These are phyloP conservation scores for Beaufortia kweichowensis DNA, from an alignment of 2,113 vertebrate genomes.

Conservation along the genomic window DNA sequence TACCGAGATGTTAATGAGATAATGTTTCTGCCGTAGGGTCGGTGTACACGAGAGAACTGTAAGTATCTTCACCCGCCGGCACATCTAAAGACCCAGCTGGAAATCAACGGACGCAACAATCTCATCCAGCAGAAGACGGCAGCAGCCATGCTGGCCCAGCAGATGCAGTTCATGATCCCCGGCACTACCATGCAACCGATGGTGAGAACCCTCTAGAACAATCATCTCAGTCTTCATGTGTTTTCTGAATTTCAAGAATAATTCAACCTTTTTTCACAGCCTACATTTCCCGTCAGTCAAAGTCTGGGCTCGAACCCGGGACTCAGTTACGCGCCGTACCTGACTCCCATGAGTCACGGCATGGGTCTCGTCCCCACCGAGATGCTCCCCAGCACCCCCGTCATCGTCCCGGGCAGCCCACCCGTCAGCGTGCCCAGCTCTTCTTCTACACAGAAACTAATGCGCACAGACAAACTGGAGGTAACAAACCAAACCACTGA, in stretches of 20 bases:
- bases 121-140: slow-evolving; percentile 99
- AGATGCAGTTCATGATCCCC: slow-evolving; percentile 99
- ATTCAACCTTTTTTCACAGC: slow-evolving; percentile 76
- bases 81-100: slow-evolving; percentile 98
- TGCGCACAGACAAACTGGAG: slow-evolving; percentile 98
- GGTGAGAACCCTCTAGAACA: no score
- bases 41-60: slow-evolving; percentile 98
- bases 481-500: slow-evolving; percentile 65
- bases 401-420: slow-evolving; percentile 93
- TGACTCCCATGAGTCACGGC: slow-evolving; percentile 92
- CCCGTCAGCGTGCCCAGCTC: slow-evolving; percentile 85
- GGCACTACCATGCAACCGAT: slow-evolving; percentile 92
- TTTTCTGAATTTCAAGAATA: no score
- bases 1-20: no score
- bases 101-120: slow-evolving; percentile 98
- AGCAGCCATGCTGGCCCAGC: slow-evolving; percentile 97
- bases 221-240: no score
- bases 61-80: slow-evolving; percentile 98
- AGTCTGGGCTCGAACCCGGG: slow-evolving; percentile 88
- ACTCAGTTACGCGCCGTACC: slow-evolving; percentile 93
- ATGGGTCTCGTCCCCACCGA: slow-evolving; percentile 96
- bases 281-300: slow-evolving; percentile 93
- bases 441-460: slow-evolving; percentile 90
- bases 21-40: slow-evolving; percentile 76
- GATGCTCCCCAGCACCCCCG: slow-evolving; percentile 86